Conservation (phyloP, 2,888 invertebrate genomes). For the Camptogramma bilineatum region DNA sequence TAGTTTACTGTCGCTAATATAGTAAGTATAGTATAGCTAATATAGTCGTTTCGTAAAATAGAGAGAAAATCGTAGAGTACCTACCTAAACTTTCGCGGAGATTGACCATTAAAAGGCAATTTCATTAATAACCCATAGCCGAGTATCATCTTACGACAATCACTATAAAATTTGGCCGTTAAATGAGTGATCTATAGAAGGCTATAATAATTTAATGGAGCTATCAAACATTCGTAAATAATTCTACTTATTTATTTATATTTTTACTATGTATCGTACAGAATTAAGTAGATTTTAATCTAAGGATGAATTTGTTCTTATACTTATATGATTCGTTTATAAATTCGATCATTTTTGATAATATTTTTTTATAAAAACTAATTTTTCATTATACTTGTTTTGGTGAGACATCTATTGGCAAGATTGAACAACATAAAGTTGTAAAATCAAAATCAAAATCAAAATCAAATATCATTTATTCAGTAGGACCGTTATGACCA, state of each 20-base stretch:
- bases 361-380: not conserved
- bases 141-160: slow-evolving; percentile 53
- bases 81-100: not conserved
- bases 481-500: no score
- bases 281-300: no score
- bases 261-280: no score
- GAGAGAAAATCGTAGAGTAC: slow-evolving; percentile 1
- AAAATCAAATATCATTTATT: no score
- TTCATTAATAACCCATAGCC: slow-evolving; percentile 36
- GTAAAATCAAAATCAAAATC: no score
- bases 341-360: not conserved
- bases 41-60: slow-evolving; percentile 17
- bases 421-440: not conserved
- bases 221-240: slow-evolving; percentile 6
- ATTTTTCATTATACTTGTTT: not conserved
- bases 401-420: not conserved
- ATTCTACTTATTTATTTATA: no score
- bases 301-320: no score
- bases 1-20: no score
- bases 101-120: slow-evolving; percentile 26
- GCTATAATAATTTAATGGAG: slow-evolving; percentile 38
- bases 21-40: no score
- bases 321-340: no score
- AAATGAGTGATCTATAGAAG: slow-evolving; percentile 39
- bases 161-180: slow-evolving; percentile 55